Conservation (phyloP, 2,888 invertebrate species). For the Apeira syringaria region DNA sequence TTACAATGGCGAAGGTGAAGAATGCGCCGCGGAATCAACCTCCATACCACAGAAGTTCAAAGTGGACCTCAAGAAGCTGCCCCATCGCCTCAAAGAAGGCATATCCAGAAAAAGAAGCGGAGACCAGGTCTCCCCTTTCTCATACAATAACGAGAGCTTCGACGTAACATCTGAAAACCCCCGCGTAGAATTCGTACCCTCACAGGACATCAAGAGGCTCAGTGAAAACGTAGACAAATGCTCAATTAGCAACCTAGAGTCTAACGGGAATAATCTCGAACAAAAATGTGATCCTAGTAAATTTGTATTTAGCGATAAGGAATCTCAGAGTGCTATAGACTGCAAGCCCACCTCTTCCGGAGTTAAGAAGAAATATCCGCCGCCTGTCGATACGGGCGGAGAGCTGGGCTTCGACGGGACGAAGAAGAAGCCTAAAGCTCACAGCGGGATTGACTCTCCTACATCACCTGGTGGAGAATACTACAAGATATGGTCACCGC, state of each 20-base stretch:
- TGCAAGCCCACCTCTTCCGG: conserved; percentile 70
- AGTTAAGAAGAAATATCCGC: conserved; percentile 82
- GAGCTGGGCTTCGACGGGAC: conserved; percentile 77
- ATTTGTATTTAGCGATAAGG: conserved; percentile 73
- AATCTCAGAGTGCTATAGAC: conserved; percentile 68
- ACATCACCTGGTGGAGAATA: conserved; percentile 85
- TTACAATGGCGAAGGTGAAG: conserved; percentile 86
- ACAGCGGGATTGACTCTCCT: conserved; percentile 79
- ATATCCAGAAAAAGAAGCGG: conserved; percentile 77
- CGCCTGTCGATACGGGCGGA: conserved; percentile 81
- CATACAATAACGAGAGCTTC: conserved; percentile 78
- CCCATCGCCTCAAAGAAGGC: conserved; percentile 80
- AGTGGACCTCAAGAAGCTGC: conserved; percentile 83
- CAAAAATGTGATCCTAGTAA: conserved; percentile 78
- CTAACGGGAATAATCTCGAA: conserved; percentile 73
- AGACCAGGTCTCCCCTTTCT: conserved; percentile 73
- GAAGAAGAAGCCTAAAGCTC: conserved; percentile 86
- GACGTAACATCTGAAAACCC: conserved; percentile 76
- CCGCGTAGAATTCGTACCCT: conserved; percentile 67
- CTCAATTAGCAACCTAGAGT: conserved; percentile 82
- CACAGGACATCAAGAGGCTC: conserved; percentile 64
- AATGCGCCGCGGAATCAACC: conserved; percentile 86
- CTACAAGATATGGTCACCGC: conserved; percentile 87
- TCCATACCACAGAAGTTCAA: conserved; percentile 71
- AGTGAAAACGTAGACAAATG: conserved; percentile 80